Base-by-base conservation (phyloP, 2,797 vertebrate genomes). In the Buphagus erythrorhynchus region DNA sequence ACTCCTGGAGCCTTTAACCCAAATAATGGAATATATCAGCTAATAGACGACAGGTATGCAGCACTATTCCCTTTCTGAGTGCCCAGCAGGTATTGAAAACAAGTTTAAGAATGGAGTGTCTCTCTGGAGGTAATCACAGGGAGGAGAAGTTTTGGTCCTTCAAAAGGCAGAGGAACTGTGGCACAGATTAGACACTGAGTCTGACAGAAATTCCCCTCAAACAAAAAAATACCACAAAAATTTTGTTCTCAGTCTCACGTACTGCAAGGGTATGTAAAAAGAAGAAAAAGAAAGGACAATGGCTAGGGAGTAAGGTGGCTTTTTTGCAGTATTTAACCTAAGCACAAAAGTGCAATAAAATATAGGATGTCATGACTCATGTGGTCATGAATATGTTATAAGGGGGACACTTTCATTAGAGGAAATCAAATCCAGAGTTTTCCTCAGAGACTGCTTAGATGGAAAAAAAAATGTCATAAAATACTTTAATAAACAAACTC, bases 401-500 rank as follows among this genome's bases (percentile, higher is more conserved):
- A 95, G 36, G 26, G 24, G 61, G 45, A 72, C 28, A 69, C 24
- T 76, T 92, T 95, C 48, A 90, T 90, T 80, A 93, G 22, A 86
- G 46, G 31, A 74, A 93, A 92, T 90, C 20, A 68, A 82, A 95
- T 94, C 35, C 85, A 74, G 55, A 75, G 29, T 31, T 86, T 89
- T 90, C 87, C 90, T 90, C 28, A 86, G 83, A 90, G 86, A 40
- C 38, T 49, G 6, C 14, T 93, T 91, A 72, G 31, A 85, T 40
- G 15, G 29, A 76, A 85, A 66, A 90, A 77, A 82, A 65, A 38
- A 16, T 2, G 2, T 38, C 52, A 57, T 38, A 24, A 62, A 85
- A 43, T 10, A 19, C 9, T 85, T 94, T 93, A 95, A 82, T 94
- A 96, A 97, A 81, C 72, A 97, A 95, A 95, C 31, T 77, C 80